Base-by-base conservation (phyloP, 37 sponge, comb jelly and placozoan species). In the Agelas oroides region DNA sequence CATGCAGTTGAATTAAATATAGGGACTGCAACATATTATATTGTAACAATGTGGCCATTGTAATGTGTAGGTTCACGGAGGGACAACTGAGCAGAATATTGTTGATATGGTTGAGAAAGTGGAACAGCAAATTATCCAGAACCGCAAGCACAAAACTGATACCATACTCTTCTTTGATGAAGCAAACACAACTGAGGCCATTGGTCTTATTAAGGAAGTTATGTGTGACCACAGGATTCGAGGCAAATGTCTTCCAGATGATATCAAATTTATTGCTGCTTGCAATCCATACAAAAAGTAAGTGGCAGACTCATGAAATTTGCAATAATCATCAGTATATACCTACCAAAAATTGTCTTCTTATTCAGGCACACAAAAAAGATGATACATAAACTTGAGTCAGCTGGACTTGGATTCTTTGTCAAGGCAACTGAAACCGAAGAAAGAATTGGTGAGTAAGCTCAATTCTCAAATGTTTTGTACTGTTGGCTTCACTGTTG, bases 121-220 rank as follows among this genome's bases (percentile, higher is more conserved):
- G 18, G 76, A 92, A 64, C 73, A 34, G 25, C 75, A 68, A 34
- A 90, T 93, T 65, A 13, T 2, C 21, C 15, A 36, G n/a, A 83
- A 83, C 53, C 30, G 14, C 32, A 40, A 36, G 19, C 61, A 56
- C 21, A 33, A 39, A 19, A 18, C 94, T 31, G 90, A 94, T 58
- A 94, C 95, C n/a, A 86, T 97, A 0, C 53, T 97, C 2, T 97
- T 97, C 79, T 97, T 97, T 92, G 97, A 97, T 90, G 97, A 97
- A 80, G 97, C 97, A 18, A 97, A 97, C 71, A 94, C 97, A 17
- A 94, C 92, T 41, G 92, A 89, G 37, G 94, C 94, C 14, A 66
- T 93, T 28, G 91, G 81, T 27, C 74, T 94, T 86, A 33, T 96
- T 55, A 96, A 94, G 58, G 97, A 97, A 73, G 80, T 97, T 28